Conservation (phyloP, 1,140 invertebrate genomes). For the Cheumatopsyche charites region DNA sequence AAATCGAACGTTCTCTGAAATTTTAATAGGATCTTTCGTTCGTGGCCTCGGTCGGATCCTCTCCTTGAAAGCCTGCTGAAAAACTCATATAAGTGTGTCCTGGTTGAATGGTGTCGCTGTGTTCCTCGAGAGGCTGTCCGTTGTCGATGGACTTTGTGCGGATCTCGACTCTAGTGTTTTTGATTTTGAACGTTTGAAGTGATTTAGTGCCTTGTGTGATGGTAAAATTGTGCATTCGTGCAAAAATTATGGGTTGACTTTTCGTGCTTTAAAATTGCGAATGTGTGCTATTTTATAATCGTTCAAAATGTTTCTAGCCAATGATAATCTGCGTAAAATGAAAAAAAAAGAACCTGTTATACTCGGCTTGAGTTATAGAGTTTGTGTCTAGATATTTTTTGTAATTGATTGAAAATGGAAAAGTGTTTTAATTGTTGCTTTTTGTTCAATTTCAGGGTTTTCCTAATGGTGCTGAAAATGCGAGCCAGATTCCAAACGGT, state of each 20-base stretch:
- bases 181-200: no score
- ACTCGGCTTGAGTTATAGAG: slow-evolving; percentile 59
- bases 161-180: no score
- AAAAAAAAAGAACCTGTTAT: slow-evolving; percentile 59
- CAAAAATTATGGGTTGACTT: neutral
- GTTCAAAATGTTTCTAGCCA: slow-evolving; percentile 58
- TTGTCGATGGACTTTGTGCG: no score
- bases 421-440: slow-evolving; percentile 24
- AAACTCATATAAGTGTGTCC: no score
- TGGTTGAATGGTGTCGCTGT: no score
- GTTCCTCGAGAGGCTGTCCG: no score
- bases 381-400: slow-evolving; percentile 44
- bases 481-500: slow-evolving; percentile 61
- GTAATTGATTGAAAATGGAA: neutral
- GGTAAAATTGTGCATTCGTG: neutral
- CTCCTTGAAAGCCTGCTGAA: no score
- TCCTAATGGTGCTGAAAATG: slow-evolving; percentile 60
- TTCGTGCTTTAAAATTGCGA: neutral
- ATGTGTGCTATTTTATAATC: neutral
- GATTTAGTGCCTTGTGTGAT: no score
- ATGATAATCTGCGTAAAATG: slow-evolving; percentile 59
- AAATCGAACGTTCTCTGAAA: no score
- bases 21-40: no score
- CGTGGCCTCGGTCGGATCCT: no score
- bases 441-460: slow-evolving; percentile 56